Evolutionary conservation across 1,140 invertebrate genomes (phyloP), one percentile per base, ranked within the genome.

Genomic region (Rhopalosiphum maidis): DNA sequence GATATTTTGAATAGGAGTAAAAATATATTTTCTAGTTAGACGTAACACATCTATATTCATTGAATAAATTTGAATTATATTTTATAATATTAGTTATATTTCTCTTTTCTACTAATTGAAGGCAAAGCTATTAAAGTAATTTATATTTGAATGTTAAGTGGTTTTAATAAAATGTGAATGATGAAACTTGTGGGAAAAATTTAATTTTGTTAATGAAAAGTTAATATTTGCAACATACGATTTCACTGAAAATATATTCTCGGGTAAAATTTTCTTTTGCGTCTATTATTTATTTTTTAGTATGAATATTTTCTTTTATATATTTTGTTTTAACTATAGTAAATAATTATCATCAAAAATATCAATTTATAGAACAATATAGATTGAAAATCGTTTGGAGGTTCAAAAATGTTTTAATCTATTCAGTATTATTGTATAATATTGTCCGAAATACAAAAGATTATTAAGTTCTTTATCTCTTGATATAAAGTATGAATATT

Each of bases 71-170:
- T 60, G 15, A 68, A 68, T n/a, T 68, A 68, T 30, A 15, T 68
- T 15, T 54, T 23, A 7, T 1, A 54, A 54, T 54, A 68, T n/a
- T n/a, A n/a, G n/a, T 68, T 68, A 30, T 15, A 68, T 68, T 68
- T n/a, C 9, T n/a, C 60, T 68, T 15, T 18, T 15, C 3, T 18
- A 51, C 55, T 60, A 25, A 60, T 25, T 6, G 25, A 6, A n/a
- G 0, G 5, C n/a, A n/a, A 5, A n/a, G 1, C 15, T 77, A 18
- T 1, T n/a, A 15, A n/a, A n/a, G 30, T n/a, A 0, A n/a, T 77
- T n/a, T 18, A 18, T 77, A n/a, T 77, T n/a, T 77, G n/a, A 18
- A 77, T 77, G 30, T 77, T 1, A 35, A 77, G 60, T 77, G n/a
- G 60, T 77, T 77, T 77, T 18, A 77, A 77, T 77, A n/a, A 15